Evolutionary conservation across 2,797 vertebrate species (phyloP).

Genomic region (Myotis planiceps): DNA sequence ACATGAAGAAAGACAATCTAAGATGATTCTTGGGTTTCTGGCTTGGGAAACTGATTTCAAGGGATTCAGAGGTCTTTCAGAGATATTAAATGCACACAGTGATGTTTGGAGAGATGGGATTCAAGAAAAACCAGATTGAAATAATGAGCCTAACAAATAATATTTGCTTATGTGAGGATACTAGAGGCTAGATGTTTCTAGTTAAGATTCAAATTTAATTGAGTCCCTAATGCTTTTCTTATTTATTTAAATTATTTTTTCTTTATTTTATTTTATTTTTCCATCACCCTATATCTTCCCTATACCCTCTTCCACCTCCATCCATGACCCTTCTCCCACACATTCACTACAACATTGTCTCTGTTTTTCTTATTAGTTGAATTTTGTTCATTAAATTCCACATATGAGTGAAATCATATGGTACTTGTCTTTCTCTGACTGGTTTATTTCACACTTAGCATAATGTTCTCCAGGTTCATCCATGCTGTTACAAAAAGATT

Average conservation of each 20-base stretch:
- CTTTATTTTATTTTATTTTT: not conserved
- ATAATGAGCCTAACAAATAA: not conserved
- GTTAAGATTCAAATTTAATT: not conserved
- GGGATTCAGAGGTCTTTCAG: not conserved
- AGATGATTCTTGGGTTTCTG: not conserved
- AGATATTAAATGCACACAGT: not conserved
- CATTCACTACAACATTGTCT: not conserved
- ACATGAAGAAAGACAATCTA: not conserved
- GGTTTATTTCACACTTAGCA: not conserved
- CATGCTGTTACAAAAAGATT: too few relatives aligned
- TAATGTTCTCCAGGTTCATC: not conserved
- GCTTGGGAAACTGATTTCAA: not conserved
- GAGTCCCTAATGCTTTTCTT: constrained; percentile 2
- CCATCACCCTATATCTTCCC: not conserved
- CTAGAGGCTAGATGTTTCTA: not conserved
- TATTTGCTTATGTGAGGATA: not conserved
- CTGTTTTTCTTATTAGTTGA: not conserved
- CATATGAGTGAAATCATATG: not conserved
- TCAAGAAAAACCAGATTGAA: not conserved
- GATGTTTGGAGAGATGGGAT: not conserved
- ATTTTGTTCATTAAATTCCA: not conserved
- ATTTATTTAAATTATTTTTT: not conserved
- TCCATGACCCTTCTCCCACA: not conserved
- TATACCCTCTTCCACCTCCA: not conserved
- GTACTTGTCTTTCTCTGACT: not conserved